phyloP scores from a whole-genome alignment of 1,140 invertebrate species.

The Philotrypesis tridentata region DNA sequence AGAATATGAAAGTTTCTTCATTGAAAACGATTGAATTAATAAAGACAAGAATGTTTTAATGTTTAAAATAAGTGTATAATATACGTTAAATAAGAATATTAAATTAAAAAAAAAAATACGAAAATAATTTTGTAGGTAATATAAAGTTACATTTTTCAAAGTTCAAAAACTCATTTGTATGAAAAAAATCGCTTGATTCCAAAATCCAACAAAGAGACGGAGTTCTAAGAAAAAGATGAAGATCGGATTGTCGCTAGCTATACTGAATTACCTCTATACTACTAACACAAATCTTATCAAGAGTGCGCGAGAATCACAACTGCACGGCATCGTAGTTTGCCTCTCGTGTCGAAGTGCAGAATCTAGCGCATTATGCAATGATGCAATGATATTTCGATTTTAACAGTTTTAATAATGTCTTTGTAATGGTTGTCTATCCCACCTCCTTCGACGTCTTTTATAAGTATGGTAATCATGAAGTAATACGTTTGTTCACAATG shows the following conservation, averaged over 20 bases:
- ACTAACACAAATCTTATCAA: slow-evolving; percentile 11
- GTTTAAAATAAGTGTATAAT: too few species aligned
- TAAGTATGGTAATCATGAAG: not conserved
- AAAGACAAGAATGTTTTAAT: too few species aligned
- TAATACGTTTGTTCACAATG: not conserved
- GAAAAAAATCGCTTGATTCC: not conserved
- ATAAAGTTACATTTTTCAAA: slow-evolving; percentile 12
- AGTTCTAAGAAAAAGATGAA: not conserved
- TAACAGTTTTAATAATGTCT: not conserved
- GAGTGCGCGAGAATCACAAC: not conserved
- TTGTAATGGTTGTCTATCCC: not conserved
- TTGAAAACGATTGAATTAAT: too few species aligned
- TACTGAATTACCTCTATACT: not conserved
- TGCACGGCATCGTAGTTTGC: not conserved
- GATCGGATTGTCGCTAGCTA: not conserved
- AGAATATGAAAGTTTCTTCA: too few species aligned
- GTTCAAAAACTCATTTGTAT: slow-evolving; percentile 4
- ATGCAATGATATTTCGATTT: slow-evolving; percentile 23
- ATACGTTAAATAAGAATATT: not conserved
- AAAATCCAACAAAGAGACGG: not conserved
- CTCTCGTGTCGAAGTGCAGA: slow-evolving; percentile 20
- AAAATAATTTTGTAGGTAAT: not conserved
- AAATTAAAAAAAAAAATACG: not conserved
- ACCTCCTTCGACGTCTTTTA: not conserved
- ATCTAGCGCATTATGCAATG: slow-evolving; percentile 34